These are phyloP conservation scores for Penaeus monodon DNA, from an alignment of 2,888 invertebrate genomes.

Conservation along the genomic window DNA sequence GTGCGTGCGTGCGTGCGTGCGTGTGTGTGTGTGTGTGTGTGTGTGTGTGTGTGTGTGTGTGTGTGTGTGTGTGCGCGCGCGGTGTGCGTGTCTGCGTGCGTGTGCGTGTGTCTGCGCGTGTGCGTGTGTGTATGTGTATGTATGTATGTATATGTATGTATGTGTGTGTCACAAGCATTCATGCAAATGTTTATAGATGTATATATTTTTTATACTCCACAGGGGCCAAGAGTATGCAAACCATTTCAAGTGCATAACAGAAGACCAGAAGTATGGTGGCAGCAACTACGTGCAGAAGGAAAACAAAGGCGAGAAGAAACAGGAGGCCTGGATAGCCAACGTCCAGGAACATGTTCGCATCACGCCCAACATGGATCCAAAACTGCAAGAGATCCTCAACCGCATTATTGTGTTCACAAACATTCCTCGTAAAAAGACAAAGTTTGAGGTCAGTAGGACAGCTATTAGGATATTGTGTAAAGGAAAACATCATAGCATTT, in stretches of 20 bases:
- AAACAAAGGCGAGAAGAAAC: slow-evolving; percentile 89
- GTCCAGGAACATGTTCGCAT: slow-evolving; percentile 74
- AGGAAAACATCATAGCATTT: too few species aligned
- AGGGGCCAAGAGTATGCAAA: slow-evolving; percentile 79
- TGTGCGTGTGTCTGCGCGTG: too few species aligned
- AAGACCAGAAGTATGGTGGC: slow-evolving; percentile 90
- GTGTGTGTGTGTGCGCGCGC: too few species aligned
- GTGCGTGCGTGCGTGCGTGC: too few species aligned
- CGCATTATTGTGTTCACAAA: slow-evolving; percentile 81
- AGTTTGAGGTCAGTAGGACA: slow-evolving; percentile 74
- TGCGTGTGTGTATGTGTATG: too few species aligned
- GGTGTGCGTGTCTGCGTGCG: too few species aligned
- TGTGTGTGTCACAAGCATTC: too few species aligned
- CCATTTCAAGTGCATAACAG: slow-evolving; percentile 87
- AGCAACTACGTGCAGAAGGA: slow-evolving; percentile 79
- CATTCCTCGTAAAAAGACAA: slow-evolving; percentile 86
- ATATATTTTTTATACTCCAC: neutral
- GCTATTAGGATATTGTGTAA: too few species aligned
- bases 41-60: too few species aligned
- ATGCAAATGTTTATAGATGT: too few species aligned
- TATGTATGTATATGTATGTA: too few species aligned
- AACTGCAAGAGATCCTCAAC: slow-evolving; percentile 77
- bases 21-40: too few species aligned
- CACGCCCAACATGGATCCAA: slow-evolving; percentile 73
- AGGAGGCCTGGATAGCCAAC: slow-evolving; percentile 84